Conservation (phyloP, 2,113 vertebrate genomes). For the Tamias sibiricus region DNA sequence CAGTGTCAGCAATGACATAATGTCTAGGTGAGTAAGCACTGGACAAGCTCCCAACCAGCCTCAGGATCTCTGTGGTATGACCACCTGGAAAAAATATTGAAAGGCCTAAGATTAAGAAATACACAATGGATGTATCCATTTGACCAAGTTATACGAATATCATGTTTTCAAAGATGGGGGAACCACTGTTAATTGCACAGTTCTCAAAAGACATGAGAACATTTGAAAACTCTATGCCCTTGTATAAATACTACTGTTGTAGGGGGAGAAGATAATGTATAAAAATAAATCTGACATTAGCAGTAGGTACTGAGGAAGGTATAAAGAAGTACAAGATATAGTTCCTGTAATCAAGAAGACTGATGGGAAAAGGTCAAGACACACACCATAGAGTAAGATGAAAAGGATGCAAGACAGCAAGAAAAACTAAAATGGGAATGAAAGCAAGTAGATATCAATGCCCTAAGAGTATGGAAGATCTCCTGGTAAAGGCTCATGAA, state of each 20-base stretch:
- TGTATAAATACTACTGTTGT: not conserved
- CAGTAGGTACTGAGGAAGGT: not conserved
- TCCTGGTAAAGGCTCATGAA: not conserved
- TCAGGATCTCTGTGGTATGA: slow-evolving; percentile 96
- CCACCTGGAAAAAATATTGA: slow-evolving; percentile 89
- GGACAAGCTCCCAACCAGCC: slow-evolving; percentile 91
- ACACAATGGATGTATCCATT: not conserved
- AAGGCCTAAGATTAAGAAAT: not conserved
- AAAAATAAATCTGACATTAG: not conserved
- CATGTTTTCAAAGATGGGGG: not conserved
- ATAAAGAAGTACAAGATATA: not conserved
- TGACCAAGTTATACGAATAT: not conserved
- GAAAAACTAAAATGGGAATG: not conserved
- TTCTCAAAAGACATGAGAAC: not conserved
- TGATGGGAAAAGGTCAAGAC: not conserved
- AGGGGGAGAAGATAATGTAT: not conserved
- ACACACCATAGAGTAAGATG: not conserved
- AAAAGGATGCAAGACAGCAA: not conserved
- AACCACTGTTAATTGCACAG: not conserved
- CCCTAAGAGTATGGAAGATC: not conserved
- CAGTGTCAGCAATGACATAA: slow-evolving; percentile 94
- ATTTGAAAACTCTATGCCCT: not conserved
- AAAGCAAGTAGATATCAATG: not conserved
- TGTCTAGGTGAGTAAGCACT: slow-evolving; percentile 91
- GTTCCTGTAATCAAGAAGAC: not conserved